Conservation (phyloP, 1,140 invertebrate species). For the Caenorhabditis brenneri region DNA sequence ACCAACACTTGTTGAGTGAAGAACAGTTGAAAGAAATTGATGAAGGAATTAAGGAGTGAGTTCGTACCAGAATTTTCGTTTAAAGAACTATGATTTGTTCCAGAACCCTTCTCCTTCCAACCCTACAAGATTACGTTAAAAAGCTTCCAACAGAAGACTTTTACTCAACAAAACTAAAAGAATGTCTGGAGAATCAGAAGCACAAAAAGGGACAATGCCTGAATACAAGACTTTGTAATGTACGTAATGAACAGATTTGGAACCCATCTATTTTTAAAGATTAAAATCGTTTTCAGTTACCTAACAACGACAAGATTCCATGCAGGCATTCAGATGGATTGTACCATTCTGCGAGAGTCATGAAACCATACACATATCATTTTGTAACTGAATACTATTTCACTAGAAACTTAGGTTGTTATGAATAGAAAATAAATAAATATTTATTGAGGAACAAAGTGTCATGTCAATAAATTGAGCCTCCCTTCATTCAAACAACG, state of each 20-base stretch:
- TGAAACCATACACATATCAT: constrained; percentile 16
- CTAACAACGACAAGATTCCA: constrained; percentile 5
- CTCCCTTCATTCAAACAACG: neutral
- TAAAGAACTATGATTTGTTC: neutral
- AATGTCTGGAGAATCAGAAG: neutral
- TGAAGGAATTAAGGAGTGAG: neutral
- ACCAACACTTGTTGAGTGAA: neutral
- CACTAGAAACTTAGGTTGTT: constrained; percentile 16
- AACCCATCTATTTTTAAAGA: no score
- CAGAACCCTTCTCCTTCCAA: neutral
- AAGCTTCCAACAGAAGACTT: constrained; percentile 6
- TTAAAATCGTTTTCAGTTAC: no score
- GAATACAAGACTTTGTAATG: constrained; percentile 3
- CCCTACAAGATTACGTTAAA: neutral
- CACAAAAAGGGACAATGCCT: neutral
- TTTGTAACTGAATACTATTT: constrained; percentile 26
- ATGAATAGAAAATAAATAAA: neutral
- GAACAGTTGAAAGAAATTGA: neutral
- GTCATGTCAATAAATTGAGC: no score
- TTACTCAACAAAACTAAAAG: neutral
- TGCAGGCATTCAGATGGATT: neutral
- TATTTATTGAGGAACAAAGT: neutral
- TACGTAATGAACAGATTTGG: no score
- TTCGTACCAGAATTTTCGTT: neutral
- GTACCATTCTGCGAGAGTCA: neutral